Percentiles rank a stretch among this genome's conserved stretches.
Conservation (phyloP, 2,888 invertebrate genomes). For the Eupithecia subfuscata region DNA sequence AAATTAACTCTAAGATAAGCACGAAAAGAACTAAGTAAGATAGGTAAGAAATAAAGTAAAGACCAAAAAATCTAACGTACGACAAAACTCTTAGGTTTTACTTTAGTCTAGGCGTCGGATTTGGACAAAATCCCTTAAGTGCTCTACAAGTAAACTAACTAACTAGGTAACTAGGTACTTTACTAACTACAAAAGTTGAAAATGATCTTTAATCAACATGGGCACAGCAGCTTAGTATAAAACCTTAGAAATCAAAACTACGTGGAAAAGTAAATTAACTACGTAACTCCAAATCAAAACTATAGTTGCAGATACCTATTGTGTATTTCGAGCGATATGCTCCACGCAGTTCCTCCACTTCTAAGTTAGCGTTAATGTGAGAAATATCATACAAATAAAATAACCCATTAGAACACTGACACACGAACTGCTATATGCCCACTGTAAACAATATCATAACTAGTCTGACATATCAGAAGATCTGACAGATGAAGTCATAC, state of each 20-base stretch:
- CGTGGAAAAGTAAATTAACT: neutral
- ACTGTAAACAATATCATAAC: neutral
- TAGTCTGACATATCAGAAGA: neutral
- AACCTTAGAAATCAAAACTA: neutral
- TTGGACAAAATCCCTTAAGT: neutral
- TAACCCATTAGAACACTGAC: neutral
- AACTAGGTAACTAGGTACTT: neutral
- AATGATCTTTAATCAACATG: neutral
- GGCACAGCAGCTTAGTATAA: neutral
- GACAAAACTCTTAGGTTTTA: neutral
- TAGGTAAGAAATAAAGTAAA: neutral
- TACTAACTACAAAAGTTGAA: neutral
- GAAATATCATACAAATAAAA: constrained; percentile 27
- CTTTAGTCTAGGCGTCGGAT: neutral
- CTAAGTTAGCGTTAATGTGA: constrained; percentile 39
- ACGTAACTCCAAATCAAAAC: constrained; percentile 11
- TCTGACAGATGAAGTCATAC: neutral
- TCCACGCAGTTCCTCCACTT: constrained; percentile 46
- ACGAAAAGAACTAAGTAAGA: too few species aligned
- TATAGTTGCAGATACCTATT: constrained; percentile 39
- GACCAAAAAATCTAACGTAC: neutral
- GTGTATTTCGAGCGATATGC: constrained; percentile 44
- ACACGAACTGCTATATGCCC: constrained; percentile 3
- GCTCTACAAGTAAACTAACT: neutral
- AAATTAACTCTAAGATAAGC: neutral